Evolutionary conservation across 1,140 invertebrate species (phyloP).

Genomic region (Pemphigus obesinymphae): DNA sequence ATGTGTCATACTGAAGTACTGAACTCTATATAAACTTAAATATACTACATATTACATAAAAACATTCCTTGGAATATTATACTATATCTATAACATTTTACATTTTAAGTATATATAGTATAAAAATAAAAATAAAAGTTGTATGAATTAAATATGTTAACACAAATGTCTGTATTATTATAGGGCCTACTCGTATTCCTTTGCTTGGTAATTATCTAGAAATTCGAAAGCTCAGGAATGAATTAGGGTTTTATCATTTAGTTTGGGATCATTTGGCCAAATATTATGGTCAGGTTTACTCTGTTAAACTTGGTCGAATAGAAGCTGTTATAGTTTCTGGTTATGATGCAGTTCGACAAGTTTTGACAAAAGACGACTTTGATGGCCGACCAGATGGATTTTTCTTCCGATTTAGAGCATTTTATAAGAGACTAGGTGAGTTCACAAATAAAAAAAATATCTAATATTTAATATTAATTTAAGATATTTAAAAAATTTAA

Average conservation of each 20-base stretch:
- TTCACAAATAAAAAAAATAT: constrained; percentile 39
- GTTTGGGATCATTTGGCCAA: constrained; percentile 49
- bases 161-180: too few relatives aligned
- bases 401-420: constrained; percentile 60
- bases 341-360: constrained; percentile 58
- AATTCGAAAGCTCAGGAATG: constrained; percentile 47
- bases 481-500: constrained; percentile 45
- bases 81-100: too few relatives aligned
- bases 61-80: too few relatives aligned
- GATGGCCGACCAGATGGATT: constrained; percentile 66
- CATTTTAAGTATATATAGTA: too few relatives aligned
- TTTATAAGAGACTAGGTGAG: constrained; percentile 62
- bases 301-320: constrained; percentile 57
- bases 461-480: background rate
- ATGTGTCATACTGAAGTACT: too few relatives aligned
- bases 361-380: constrained; percentile 60
- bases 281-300: constrained; percentile 53
- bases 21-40: too few relatives aligned
- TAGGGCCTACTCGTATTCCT: constrained; percentile 54
- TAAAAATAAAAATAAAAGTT: too few relatives aligned
- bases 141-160: too few relatives aligned
- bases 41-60: too few relatives aligned
- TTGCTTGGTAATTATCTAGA: constrained; percentile 51
- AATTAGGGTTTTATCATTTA: constrained; percentile 50
- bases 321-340: constrained; percentile 61